Percentiles rank a stretch among this genome's conserved stretches.
phyloP scores from a whole-genome alignment of 1,140 invertebrate species.

The Drosophila nigrodunni region DNA sequence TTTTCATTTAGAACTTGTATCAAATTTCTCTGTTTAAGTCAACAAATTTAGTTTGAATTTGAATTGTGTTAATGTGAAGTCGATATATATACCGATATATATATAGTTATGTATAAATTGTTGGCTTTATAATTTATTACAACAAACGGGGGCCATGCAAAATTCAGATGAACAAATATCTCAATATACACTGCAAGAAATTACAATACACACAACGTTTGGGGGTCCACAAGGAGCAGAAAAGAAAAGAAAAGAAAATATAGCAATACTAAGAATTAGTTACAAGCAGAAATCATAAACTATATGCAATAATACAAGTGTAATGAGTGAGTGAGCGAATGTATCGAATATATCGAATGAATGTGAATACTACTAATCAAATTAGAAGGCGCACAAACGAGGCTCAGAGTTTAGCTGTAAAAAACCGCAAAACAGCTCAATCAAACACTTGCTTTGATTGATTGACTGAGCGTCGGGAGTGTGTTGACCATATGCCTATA shows the following conservation, averaged over 20 bases:
- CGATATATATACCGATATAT: not conserved
- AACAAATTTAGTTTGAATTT: slow-evolving; percentile 39
- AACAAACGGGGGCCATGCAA: slow-evolving; percentile 24
- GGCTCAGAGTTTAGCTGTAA: no score
- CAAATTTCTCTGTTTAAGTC: slow-evolving; percentile 21
- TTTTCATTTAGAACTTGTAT: slow-evolving; percentile 2
- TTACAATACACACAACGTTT: slow-evolving; percentile 14
- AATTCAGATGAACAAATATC: slow-evolving; percentile 29
- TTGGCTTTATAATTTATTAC: slow-evolving; percentile 20
- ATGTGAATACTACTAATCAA: slow-evolving; percentile 17
- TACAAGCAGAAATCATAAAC: slow-evolving; percentile 26
- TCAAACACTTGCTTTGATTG: not conserved
- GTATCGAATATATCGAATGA: not conserved
- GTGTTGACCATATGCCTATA: slow-evolving; percentile 10
- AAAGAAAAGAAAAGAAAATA: slow-evolving; percentile 6
- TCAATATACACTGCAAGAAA: slow-evolving; percentile 30
- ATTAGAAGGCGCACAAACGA: not conserved
- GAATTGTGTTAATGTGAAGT: slow-evolving; percentile 17
- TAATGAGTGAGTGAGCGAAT: slow-evolving; percentile 6
- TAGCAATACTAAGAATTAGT: slow-evolving; percentile 44
- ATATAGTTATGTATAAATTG: not conserved
- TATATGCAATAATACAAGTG: slow-evolving; percentile 41
- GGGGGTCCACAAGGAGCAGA: slow-evolving; percentile 5
- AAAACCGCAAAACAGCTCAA: not conserved
- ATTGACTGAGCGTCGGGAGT: not conserved